phyloP scores from a whole-genome alignment of 2,113 vertebrate species.

The Nerophis ophidion region DNA sequence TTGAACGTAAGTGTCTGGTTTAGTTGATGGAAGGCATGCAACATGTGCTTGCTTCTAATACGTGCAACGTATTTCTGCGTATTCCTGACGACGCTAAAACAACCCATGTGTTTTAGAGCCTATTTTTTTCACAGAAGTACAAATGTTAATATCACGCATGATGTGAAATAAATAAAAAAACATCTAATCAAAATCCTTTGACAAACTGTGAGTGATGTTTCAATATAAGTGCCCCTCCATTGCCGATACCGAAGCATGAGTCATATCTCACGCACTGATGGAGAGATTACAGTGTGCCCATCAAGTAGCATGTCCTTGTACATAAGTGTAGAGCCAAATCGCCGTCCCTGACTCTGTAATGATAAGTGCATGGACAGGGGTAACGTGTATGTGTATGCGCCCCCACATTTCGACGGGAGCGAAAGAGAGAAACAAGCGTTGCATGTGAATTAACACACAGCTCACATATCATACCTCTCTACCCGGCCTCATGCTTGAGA shows the following conservation, averaged over 20 bases:
- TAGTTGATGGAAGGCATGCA: background rate
- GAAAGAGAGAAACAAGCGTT: slow-evolving; percentile 1
- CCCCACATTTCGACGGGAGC: background rate
- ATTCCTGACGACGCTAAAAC: background rate
- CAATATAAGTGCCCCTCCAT: background rate
- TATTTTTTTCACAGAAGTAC: background rate
- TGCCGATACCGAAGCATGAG: slow-evolving; percentile 7
- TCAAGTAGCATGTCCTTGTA: slow-evolving; percentile 43
- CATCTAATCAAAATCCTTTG: too few relatives aligned
- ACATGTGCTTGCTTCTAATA: background rate
- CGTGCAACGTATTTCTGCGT: slow-evolving; percentile 1
- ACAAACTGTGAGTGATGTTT: background rate
- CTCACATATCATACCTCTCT: slow-evolving; percentile 72
- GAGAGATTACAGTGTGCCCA: slow-evolving; percentile 16
- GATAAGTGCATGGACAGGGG: slow-evolving; percentile 4
- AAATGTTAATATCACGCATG: background rate
- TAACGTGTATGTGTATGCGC: background rate
- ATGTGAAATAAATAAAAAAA: background rate
- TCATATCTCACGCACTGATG: slow-evolving; percentile 10
- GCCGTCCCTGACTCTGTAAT: slow-evolving; percentile 19
- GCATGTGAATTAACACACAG: slow-evolving; percentile 59
- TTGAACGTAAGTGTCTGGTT: background rate
- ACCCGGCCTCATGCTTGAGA: slow-evolving; percentile 63
- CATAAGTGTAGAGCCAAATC: slow-evolving; percentile 31
- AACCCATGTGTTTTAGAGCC: background rate